Evolutionary conservation across 2,888 invertebrate species (phyloP).

Genomic region (Scaptomyza reducta): DNA sequence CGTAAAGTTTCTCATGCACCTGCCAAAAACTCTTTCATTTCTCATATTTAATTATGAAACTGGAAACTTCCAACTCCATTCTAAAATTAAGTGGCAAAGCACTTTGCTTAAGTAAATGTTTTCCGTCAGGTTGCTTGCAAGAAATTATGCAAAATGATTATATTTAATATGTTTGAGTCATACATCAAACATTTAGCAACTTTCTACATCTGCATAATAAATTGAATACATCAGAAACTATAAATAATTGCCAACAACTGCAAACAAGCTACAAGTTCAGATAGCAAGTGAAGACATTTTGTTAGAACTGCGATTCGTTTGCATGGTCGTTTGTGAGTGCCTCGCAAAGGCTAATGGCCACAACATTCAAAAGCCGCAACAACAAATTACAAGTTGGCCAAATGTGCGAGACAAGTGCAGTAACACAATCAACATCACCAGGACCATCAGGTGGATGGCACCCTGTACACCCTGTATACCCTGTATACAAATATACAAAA

Average conservation of each 20-base stretch:
- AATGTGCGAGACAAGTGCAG: conserved; percentile 67
- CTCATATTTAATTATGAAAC: conserved; percentile 14
- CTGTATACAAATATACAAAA: conserved; percentile 16
- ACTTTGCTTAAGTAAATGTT: conserved; percentile 19
- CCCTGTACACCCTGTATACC: conserved; percentile 27
- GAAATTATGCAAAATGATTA: conserved; percentile 59
- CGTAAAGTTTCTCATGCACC: not conserved
- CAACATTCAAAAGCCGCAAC: conserved; percentile 30
- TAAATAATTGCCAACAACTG: conserved; percentile 78
- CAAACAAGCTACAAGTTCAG: conserved; percentile 70
- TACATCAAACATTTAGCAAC: conserved; percentile 72
- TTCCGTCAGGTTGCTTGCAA: conserved; percentile 32
- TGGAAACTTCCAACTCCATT: not conserved
- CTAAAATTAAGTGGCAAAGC: not conserved
- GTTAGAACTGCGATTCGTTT: conserved; percentile 63
- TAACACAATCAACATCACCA: conserved; percentile 50
- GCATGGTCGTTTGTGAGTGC: conserved; percentile 23
- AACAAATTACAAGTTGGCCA: conserved; percentile 60
- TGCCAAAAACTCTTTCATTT: conserved; percentile 1
- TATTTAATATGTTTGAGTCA: conserved; percentile 66
- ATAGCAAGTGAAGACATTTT: conserved; percentile 76
- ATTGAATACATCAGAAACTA: conserved; percentile 78
- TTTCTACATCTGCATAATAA: conserved; percentile 77
- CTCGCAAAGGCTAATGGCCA: conserved; percentile 67
- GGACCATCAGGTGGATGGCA: conserved; percentile 36